phyloP scores from a whole-genome alignment of 2,888 invertebrate species.

The Pollenia angustigena region DNA sequence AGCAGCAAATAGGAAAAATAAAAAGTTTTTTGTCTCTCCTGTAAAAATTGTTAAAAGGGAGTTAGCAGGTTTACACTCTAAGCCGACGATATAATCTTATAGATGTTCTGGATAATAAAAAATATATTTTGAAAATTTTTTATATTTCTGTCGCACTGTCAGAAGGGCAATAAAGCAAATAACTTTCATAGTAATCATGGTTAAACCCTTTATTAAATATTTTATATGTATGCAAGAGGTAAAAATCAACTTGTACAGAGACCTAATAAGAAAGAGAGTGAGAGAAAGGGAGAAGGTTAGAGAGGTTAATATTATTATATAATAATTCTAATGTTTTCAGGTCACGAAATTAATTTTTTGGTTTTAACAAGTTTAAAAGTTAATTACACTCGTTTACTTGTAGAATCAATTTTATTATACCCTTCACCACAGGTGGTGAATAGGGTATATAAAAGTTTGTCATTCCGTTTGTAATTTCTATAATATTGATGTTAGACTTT shows the following conservation, averaged over 20 bases:
- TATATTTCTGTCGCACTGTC: background rate
- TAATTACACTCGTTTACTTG: background rate
- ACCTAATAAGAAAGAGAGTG: background rate
- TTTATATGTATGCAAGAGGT: constrained; percentile 1
- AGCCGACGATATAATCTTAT: too few relatives aligned
- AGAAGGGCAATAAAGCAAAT: background rate
- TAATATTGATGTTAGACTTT: too few relatives aligned
- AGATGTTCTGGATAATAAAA: too few relatives aligned
- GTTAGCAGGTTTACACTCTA: too few relatives aligned
- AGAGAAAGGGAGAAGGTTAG: too few relatives aligned
- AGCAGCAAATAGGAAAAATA: too few relatives aligned
- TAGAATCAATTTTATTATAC: background rate
- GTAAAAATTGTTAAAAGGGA: too few relatives aligned
- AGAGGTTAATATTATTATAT: background rate
- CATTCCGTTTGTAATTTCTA: too few relatives aligned
- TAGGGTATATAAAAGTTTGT: too few relatives aligned
- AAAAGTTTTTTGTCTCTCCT: too few relatives aligned
- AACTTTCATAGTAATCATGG: background rate
- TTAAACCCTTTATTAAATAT: constrained; percentile 35
- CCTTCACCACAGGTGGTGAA: too few relatives aligned
- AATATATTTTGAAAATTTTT: too few relatives aligned
- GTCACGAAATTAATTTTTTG: constrained; percentile 43
- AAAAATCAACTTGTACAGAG: constrained; percentile 7
- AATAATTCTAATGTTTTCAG: constrained; percentile 24
- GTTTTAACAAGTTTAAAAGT: background rate